Conservation (phyloP, 2,113 vertebrate genomes). For the Triplophysa siluroides region DNA sequence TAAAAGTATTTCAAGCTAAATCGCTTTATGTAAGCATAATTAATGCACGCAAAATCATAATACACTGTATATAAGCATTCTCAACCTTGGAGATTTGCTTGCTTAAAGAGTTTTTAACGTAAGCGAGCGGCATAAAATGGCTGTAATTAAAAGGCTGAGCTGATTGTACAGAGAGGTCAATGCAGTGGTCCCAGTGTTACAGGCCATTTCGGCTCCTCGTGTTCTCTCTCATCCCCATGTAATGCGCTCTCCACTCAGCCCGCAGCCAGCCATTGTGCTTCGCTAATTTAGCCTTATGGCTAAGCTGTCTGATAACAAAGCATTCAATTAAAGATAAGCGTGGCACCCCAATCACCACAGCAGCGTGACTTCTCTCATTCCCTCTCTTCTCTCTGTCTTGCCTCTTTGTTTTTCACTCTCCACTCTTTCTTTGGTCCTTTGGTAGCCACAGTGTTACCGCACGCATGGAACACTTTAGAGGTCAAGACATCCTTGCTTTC, state of each 20-base stretch:
- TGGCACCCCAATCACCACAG: slow-evolving; percentile 24
- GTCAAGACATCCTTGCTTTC: slow-evolving; percentile 70
- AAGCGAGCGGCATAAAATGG: background rate
- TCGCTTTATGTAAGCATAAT: background rate
- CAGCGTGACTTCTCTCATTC: slow-evolving; percentile 12
- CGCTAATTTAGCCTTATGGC: slow-evolving; percentile 73
- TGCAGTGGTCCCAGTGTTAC: background rate
- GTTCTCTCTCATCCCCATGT: slow-evolving; percentile 30
- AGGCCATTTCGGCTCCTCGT: slow-evolving; percentile 10
- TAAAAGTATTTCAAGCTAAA: background rate
- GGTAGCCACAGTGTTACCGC: slow-evolving; percentile 56
- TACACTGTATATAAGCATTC: background rate
- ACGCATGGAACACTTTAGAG: slow-evolving; percentile 70
- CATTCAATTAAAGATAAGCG: slow-evolving; percentile 79
- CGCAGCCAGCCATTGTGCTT: slow-evolving; percentile 66
- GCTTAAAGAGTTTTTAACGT: background rate
- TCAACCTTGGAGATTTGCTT: background rate
- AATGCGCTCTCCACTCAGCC: slow-evolving; percentile 14
- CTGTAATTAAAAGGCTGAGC: slow-evolving; percentile 34
- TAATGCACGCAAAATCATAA: background rate
- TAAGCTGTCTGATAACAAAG: slow-evolving; percentile 74
- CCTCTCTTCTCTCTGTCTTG: slow-evolving; percentile 44
- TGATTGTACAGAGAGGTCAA: slow-evolving; percentile 26
- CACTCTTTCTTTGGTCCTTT: background rate
- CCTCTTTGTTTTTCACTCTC: slow-evolving; percentile 33